Evolutionary conservation across 2,888 invertebrate genomes (phyloP).

Genomic region (Hartigia nigra): DNA sequence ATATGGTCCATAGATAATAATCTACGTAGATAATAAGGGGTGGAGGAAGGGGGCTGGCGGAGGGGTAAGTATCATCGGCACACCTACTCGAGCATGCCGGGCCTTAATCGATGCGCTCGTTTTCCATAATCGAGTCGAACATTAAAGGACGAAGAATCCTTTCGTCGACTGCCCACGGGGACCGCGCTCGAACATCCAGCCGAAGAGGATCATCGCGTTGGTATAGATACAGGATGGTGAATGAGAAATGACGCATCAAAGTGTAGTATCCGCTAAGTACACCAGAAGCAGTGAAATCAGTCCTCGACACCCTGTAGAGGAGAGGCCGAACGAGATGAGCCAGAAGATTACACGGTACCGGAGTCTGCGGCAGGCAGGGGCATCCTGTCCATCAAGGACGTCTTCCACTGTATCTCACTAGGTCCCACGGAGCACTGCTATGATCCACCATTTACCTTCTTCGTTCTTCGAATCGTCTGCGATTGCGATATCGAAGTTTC

Average conservation of each 20-base stretch:
- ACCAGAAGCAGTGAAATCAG: slow-evolving; percentile 33
- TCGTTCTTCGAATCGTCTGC: slow-evolving; percentile 7
- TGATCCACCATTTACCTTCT: slow-evolving; percentile 38
- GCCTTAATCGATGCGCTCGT: background rate
- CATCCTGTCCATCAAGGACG: slow-evolving; percentile 60
- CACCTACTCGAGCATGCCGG: background rate
- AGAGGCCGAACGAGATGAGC: slow-evolving; percentile 52
- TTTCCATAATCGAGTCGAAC: background rate
- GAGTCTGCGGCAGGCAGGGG: slow-evolving; percentile 46
- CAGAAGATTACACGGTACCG: slow-evolving; percentile 54
- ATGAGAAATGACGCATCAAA: background rate
- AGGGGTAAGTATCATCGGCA: background rate
- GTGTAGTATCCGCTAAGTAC: background rate
- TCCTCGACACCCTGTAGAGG: slow-evolving; percentile 49
- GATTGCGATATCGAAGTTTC: background rate
- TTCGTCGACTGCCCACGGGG: background rate
- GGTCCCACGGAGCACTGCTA: slow-evolving; percentile 25
- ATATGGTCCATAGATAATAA: background rate
- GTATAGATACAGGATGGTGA: background rate
- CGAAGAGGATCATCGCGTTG: background rate
- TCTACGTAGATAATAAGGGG: background rate
- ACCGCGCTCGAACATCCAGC: background rate
- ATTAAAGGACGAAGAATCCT: background rate
- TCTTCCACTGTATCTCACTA: slow-evolving; percentile 46
- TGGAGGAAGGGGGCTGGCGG: background rate